Evolutionary conservation across 2,888 invertebrate genomes (phyloP).

Genomic region (Agonum fuliginosum): DNA sequence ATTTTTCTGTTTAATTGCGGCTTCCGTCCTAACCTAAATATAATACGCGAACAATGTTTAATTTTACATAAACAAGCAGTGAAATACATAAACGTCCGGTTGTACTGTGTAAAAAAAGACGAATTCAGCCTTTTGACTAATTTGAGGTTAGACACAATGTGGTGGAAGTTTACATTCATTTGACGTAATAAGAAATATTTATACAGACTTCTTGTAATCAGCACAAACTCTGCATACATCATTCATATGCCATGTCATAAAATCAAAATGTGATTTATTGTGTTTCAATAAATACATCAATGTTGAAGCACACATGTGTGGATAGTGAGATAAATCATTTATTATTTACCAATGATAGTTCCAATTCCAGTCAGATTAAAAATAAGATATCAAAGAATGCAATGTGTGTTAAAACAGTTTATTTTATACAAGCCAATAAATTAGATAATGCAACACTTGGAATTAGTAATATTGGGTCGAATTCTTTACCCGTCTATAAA

Average conservation of each 20-base stretch:
- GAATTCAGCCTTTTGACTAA: neutral
- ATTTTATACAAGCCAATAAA: neutral
- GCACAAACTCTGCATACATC: neutral
- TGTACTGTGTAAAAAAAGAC: neutral
- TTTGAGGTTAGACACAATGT: neutral
- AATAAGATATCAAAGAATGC: too few species aligned
- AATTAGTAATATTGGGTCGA: too few species aligned
- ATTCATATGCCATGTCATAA: neutral
- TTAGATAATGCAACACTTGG: too few species aligned
- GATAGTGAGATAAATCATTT: too few species aligned
- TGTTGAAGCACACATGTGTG: neutral
- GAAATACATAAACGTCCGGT: constrained; percentile 23
- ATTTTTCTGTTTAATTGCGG: constrained; percentile 37
- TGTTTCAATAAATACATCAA: neutral
- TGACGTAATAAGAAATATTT: neutral
- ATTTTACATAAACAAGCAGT: constrained; percentile 26
- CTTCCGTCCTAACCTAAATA: constrained; percentile 26
- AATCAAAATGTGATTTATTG: neutral
- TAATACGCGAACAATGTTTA: constrained; percentile 25
- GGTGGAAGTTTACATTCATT: neutral
- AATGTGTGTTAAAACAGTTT: neutral
- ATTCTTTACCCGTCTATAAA: too few species aligned
- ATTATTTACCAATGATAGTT: too few species aligned
- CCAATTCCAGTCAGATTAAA: too few species aligned
- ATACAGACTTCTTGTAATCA: neutral